Base-by-base conservation (phyloP, 2,113 vertebrate genomes). In the Leptobrachium ailaonicum region DNA sequence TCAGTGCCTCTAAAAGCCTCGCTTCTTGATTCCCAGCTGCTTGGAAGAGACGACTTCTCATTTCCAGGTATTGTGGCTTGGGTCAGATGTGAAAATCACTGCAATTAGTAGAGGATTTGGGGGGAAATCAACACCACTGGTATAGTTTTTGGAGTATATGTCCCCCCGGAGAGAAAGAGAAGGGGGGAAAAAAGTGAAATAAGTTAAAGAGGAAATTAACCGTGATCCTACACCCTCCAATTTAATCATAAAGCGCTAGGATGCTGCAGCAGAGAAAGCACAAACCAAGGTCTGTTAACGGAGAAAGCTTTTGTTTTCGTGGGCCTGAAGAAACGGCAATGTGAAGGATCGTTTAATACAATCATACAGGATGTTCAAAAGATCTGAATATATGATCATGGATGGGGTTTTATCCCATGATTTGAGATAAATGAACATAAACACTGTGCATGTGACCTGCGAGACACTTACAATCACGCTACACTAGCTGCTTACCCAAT, bases 121-220 rank as follows among this genome's bases (percentile, higher is more conserved):
- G 41, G 79, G 86, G 85, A 63, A 90, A 86, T 85, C 85, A 86
- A 83, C 84, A 77, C 88, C 88, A 70, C 78, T 83, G 77, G 87
- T 84, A 84, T 83, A 83, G 87, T 85, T 88, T 87, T 90, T 82
- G 85, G 87, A 85, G 77, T 83, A 90, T 83, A 84, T 88, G 82
- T 84, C 86, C 86, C 85, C 86, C 86, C 85, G 87, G 84, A 84
- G 71, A 86, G 87, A 82, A 83, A 84, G 54, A 79, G 82, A 67
- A 32, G 41, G 64, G 66, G 79, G 42, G 63, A 66, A 67, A 73
- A 64, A 80, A 80, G 71, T 69, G 79, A 81, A 68, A 75, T 80
- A 81, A 81, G 87, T 84, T 83, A 84, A 88, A 80, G 85, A 90
- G 88, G 89, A 90, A 89, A 90, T 90, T 89, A 88, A 89, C 86